A percentile compares a stretch with the other conserved stretches of the same genome.
These are phyloP conservation scores for Corythoichthys haematopterus DNA, from an alignment of 2,113 vertebrate species.

Conservation along the genomic window DNA sequence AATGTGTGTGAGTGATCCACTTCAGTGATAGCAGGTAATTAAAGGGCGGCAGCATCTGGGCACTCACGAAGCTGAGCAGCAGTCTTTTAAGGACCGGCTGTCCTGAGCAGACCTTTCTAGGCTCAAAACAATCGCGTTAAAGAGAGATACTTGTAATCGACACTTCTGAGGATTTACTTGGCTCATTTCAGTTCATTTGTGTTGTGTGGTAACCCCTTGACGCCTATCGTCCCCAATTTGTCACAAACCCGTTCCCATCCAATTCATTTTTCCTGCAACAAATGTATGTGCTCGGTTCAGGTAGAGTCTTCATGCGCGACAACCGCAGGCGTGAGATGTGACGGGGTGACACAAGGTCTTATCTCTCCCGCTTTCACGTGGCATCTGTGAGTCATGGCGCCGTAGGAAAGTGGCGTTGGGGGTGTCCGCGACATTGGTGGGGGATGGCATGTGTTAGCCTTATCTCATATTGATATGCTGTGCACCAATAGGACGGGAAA, in stretches of 20 bases:
- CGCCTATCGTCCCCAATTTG: no score
- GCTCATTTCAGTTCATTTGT: not conserved
- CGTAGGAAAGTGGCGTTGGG: constrained; percentile 26
- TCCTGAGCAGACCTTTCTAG: not conserved
- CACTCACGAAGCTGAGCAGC: not conserved
- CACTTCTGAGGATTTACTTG: not conserved
- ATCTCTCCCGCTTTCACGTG: constrained; percentile 42
- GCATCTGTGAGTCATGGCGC: constrained; percentile 40
- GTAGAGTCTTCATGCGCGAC: not conserved
- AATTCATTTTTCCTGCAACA: not conserved
- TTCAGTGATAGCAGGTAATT: not conserved
- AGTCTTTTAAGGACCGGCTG: not conserved
- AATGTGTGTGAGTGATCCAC: not conserved
- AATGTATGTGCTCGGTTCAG: not conserved
- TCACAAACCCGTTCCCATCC: not conserved
- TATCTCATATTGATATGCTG: not conserved
- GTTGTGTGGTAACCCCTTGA: not conserved
- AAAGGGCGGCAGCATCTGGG: not conserved
- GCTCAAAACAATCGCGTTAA: not conserved
- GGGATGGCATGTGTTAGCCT: not conserved
- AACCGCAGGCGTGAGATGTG: constrained; percentile 9
- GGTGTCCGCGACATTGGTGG: not conserved
- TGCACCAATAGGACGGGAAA: not conserved
- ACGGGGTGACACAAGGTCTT: constrained; percentile 30
- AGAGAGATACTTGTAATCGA: not conserved